These are phyloP conservation scores for Aradus depressus DNA, from an alignment of 2,888 invertebrate species.

Conservation along the genomic window DNA sequence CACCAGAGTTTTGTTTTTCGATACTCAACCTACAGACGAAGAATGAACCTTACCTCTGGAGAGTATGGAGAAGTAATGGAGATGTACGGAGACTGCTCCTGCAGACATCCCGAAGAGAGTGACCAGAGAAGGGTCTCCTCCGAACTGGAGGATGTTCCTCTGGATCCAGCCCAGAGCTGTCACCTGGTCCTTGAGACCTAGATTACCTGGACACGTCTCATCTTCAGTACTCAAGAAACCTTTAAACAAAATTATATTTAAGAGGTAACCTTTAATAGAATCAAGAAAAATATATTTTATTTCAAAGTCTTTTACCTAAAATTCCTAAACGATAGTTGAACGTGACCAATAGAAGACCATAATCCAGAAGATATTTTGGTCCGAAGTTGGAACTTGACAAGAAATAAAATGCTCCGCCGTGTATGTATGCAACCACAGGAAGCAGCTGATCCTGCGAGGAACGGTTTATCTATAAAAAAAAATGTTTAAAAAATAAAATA, in stretches of 20 bases:
- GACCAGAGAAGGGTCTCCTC: slow-evolving; percentile 16
- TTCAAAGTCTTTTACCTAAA: slow-evolving; percentile 11
- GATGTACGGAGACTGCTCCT: slow-evolving; percentile 19
- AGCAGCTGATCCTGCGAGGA: slow-evolving; percentile 1
- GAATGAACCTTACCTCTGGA: slow-evolving; percentile 14
- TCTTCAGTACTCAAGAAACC: slow-evolving; percentile 23
- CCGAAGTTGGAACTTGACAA: slow-evolving; percentile 12
- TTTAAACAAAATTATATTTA: slow-evolving; percentile 1
- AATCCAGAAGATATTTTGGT: slow-evolving; percentile 22
- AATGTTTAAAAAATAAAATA: too few relatives aligned
- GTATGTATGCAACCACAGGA: slow-evolving; percentile 21
- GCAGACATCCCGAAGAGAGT: slow-evolving; percentile 22
- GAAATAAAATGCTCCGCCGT: slow-evolving; percentile 23
- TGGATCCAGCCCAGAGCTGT: slow-evolving; percentile 21
- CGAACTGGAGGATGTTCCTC: slow-evolving; percentile 18
- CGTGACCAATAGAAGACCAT: slow-evolving; percentile 19
- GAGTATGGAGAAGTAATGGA: slow-evolving; percentile 17
- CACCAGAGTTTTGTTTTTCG: too few relatives aligned
- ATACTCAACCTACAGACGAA: too few relatives aligned
- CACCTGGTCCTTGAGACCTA: slow-evolving; percentile 22
- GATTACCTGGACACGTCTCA: slow-evolving; percentile 21
- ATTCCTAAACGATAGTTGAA: slow-evolving; percentile 23
- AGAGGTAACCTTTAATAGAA: not conserved
- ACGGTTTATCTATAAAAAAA: too few relatives aligned
- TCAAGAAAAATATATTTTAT: not conserved